These are phyloP conservation scores for Pseudotriccus pelzelni DNA, from an alignment of 2,797 vertebrate genomes.

Conservation along the genomic window DNA sequence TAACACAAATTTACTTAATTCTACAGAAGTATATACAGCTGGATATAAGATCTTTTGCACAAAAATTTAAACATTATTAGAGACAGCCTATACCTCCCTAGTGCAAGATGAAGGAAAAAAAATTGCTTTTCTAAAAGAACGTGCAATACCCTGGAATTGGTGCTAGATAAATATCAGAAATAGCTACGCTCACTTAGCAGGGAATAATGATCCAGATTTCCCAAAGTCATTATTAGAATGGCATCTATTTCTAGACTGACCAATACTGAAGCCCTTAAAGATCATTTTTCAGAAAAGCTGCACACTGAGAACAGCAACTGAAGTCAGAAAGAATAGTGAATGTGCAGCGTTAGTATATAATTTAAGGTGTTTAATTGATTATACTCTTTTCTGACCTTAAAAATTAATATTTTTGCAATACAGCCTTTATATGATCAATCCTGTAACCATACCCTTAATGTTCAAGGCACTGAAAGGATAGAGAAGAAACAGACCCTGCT, in stretches of 20 bases:
- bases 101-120: neutral
- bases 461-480: slow-evolving; percentile 39
- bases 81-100: neutral
- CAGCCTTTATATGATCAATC: slow-evolving; percentile 9
- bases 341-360: neutral
- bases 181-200: neutral
- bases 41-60: rapidly evolving
- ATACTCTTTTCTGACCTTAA: neutral
- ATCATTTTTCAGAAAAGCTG: neutral
- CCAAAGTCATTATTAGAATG: neutral
- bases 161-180: neutral
- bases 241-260: neutral
- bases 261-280: neutral
- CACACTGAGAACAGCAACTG: neutral
- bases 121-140: neutral
- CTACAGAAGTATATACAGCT: neutral
- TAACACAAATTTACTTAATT: neutral
- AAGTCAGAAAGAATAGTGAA: neutral
- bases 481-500: slow-evolving; percentile 55
- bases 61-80: neutral
- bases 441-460: slow-evolving; percentile 35
- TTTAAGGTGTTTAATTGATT: neutral
- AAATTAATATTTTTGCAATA: slow-evolving; percentile 21
- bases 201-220: neutral
- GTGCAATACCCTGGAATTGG: neutral